Evolutionary conservation across 2,888 invertebrate genomes (phyloP), one percentile per base, ranked within the genome.

Genomic region (Microplitis manilae): DNA sequence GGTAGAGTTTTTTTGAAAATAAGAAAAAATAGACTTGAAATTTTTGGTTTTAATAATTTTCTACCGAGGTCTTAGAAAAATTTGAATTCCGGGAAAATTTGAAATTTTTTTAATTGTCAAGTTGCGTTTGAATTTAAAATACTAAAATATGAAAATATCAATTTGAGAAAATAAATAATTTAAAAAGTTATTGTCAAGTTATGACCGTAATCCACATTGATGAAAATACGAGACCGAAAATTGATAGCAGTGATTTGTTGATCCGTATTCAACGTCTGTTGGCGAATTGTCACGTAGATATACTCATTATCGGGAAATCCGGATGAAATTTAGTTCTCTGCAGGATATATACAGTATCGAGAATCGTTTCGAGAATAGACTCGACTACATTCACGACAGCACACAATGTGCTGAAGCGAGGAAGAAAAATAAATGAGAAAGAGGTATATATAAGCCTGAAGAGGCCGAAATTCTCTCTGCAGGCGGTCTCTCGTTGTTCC

Each of bases 271-370:
- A 17, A 62, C 2, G 17, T 62, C 62, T 62, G 4, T 8, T 62
- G 17, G 78, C 78, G 76, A 78, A 79, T 79, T 76, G 79, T 78
- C 78, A 61, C 78, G 69, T 76, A 73, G 75, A 79, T 79, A 73
- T 73, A 69, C 78, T 78, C 78, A 80, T 80, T 80, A 80, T 75
- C 69, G 78, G 62, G 17, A 17, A 62, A 62, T 62, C 62, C 62
- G 62, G 62, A 62, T 62, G 62, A 62, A 62, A 30, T 62, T 62
- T 13, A 17, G 62, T 17, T 62, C 17, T 62, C 15, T 62, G 15
- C 15, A 30, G 30, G 30, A 30, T 30, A 30, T 30, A 30, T 30
- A 30, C 30, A 30, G 30, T 30, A 30, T 30, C 30, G 30, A 30
- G 30, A 30, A 30, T 30, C 30, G 30, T 30, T 30, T 30, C 30